phyloP scores from a whole-genome alignment of 2,888 invertebrate genomes.

The Agrotis ipsilon region DNA sequence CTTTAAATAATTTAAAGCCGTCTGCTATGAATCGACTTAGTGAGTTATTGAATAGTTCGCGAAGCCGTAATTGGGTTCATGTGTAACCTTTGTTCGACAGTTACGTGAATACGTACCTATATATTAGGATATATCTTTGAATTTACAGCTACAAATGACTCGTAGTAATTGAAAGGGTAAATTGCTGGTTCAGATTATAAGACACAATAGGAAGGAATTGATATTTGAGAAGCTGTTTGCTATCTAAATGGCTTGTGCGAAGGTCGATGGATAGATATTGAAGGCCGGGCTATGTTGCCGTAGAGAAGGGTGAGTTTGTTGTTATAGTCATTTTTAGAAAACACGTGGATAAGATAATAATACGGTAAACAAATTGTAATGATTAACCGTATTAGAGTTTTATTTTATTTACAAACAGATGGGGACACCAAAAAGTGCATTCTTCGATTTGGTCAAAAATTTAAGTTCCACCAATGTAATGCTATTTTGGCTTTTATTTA shows the following conservation, averaged over 20 bases:
- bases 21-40: conserved; percentile 75
- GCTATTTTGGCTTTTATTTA: too few species aligned
- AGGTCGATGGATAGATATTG: conserved; percentile 16
- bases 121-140: not conserved
- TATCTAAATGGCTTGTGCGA: conserved; percentile 29
- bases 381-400: too few species aligned
- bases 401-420: too few species aligned
- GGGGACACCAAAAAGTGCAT: too few species aligned
- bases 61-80: conserved; percentile 72
- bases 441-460: too few species aligned
- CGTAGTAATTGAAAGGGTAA: conserved; percentile 29
- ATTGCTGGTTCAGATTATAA: conserved; percentile 19
- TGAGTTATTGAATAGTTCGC: conserved; percentile 74
- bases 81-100: conserved; percentile 67
- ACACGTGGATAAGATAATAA: not conserved
- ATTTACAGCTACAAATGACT: conserved; percentile 24
- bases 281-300: conserved; percentile 28
- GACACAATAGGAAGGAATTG: conserved; percentile 39
- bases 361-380: not conserved
- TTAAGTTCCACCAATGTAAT: too few species aligned
- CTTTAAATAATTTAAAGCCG: conserved; percentile 81
- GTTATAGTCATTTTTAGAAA: not conserved
- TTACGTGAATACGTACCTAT: conserved; percentile 18
- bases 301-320: conserved; percentile 7
- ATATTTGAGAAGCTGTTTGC: conserved; percentile 38